Conservation (phyloP, 2,113 vertebrate species). For the Calyptomena viridis region DNA sequence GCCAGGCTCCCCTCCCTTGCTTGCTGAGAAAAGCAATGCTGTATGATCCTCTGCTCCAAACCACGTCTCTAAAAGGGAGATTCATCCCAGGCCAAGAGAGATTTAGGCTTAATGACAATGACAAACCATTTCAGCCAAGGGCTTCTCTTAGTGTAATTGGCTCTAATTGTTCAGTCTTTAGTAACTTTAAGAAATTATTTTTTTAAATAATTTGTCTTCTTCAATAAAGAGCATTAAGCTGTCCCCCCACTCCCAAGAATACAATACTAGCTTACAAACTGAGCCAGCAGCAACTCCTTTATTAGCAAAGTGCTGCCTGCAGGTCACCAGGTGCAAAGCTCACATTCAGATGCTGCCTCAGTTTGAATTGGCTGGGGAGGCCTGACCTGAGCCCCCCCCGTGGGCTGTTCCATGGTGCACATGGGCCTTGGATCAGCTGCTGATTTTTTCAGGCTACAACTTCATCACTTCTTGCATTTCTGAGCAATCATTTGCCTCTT, state of each 20-base stretch:
- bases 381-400: background rate
- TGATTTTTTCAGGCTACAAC: background rate
- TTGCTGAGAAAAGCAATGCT: background rate
- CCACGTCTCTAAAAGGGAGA: background rate
- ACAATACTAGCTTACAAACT: background rate
- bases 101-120: background rate
- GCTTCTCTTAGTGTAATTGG: background rate
- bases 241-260: background rate
- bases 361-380: background rate
- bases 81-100: background rate
- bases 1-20: background rate
- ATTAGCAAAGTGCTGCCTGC: background rate
- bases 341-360: fast-evolving
- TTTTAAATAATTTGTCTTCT: background rate
- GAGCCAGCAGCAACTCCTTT: background rate
- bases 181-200: background rate
- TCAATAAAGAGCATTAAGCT: background rate
- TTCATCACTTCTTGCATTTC: background rate
- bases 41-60: background rate
- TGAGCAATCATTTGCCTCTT: background rate
- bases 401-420: background rate
- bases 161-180: background rate
- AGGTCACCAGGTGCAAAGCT: background rate
- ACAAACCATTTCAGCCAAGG: background rate
- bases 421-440: background rate